Percentiles rank a stretch among this genome's conserved stretches.
Conservation (phyloP, 2,797 vertebrate species). For the Eospalax fontanierii region DNA sequence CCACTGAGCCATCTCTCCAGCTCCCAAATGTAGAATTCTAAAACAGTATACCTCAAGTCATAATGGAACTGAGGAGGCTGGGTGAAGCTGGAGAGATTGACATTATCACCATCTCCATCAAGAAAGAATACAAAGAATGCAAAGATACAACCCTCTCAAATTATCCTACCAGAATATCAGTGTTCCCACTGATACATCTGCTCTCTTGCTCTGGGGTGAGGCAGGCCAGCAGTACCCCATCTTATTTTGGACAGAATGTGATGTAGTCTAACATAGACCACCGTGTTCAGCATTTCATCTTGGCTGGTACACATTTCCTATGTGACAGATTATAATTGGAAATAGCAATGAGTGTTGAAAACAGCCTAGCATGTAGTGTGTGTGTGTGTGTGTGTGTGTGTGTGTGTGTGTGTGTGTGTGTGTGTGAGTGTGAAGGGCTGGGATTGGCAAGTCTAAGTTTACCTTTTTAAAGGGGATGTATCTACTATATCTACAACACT, state of each 20-base stretch:
- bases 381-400: neutral
- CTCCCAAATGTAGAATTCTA: constrained; percentile 25
- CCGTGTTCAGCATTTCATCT: constrained; percentile 24
- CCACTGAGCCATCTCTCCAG: no score
- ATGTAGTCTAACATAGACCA: neutral
- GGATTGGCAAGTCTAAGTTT: neutral
- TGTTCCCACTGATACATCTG: neutral
- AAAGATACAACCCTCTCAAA: constrained; percentile 12
- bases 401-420: neutral
- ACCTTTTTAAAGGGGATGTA: neutral
- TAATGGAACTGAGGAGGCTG: neutral
- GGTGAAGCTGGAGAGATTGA: constrained; percentile 1
- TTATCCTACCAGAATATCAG: neutral
- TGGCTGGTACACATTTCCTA: constrained; percentile 35
- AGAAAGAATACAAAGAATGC: constrained; percentile 52
- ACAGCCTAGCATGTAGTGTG: neutral
- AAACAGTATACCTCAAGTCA: constrained; percentile 12
- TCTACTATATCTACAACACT: neutral
- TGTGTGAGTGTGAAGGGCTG: neutral
- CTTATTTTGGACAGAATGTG: neutral
- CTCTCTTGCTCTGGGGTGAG: neutral
- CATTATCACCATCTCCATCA: neutral
- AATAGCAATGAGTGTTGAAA: neutral
- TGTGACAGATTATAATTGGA: constrained; percentile 45
- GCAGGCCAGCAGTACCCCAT: neutral